Conservation (phyloP, 2,888 invertebrate species). For the Cosmia trapezina region DNA sequence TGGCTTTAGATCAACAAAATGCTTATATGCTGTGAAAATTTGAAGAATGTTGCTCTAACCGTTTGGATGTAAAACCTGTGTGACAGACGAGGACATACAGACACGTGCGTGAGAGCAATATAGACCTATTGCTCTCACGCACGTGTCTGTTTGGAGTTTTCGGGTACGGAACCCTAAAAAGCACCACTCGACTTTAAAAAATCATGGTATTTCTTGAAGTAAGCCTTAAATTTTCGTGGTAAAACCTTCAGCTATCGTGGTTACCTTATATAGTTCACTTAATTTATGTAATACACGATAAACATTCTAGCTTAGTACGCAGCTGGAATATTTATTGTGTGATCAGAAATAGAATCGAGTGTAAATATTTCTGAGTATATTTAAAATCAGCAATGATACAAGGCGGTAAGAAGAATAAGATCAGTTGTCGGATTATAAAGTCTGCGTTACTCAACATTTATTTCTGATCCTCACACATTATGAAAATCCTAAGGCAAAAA, state of each 20-base stretch:
- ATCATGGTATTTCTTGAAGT: background rate
- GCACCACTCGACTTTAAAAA: background rate
- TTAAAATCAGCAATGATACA: constrained; percentile 68
- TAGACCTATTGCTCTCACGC: too few species aligned
- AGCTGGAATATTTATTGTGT: background rate
- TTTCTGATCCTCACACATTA: background rate
- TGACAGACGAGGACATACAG: too few species aligned
- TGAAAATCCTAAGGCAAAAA: too few species aligned
- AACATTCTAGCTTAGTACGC: constrained; percentile 61
- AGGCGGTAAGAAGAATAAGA: constrained; percentile 27
- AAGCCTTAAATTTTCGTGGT: background rate
- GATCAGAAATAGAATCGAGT: constrained; percentile 59
- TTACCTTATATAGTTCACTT: constrained; percentile 20
- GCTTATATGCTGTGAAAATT: too few species aligned
- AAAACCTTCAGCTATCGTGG: constrained; percentile 3
- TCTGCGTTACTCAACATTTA: constrained; percentile 17
- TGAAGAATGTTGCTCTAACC: too few species aligned
- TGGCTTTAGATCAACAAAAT: too few species aligned
- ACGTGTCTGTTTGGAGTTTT: too few species aligned
- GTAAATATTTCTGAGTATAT: constrained; percentile 56
- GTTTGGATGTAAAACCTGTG: too few species aligned
- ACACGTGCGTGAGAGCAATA: too few species aligned
- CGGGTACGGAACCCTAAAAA: background rate
- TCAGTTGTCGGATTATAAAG: constrained; percentile 17
- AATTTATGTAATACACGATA: constrained; percentile 45